Conservation (phyloP, 2,113 vertebrate species). For the Aptenodytes patagonicus region DNA sequence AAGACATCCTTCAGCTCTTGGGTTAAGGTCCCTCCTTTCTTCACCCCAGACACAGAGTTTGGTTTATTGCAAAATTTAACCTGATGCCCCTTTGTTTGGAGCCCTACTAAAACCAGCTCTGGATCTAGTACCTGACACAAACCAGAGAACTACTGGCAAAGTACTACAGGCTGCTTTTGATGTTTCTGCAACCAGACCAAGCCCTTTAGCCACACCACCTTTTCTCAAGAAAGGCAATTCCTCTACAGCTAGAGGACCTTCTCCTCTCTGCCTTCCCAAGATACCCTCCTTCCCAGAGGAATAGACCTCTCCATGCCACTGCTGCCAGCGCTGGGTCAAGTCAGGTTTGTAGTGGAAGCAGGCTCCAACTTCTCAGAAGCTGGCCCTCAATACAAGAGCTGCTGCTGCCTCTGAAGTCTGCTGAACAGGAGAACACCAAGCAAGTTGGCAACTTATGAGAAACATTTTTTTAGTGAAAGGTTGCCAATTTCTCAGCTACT, state of each 20-base stretch:
- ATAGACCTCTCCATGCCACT: background rate
- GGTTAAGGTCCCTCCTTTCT: background rate
- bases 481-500: conserved; percentile 8
- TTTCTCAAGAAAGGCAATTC: background rate
- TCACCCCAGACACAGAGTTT: background rate
- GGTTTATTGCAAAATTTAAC: background rate
- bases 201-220: rapidly evolving
- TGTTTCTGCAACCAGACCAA: background rate
- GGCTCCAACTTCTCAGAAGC: background rate
- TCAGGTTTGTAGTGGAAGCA: background rate
- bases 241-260: background rate
- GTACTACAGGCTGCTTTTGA: background rate
- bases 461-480: background rate
- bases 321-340: background rate
- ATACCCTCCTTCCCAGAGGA: background rate
- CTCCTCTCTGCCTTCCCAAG: background rate
- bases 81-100: background rate
- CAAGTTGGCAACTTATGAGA: background rate
- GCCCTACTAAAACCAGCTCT: background rate
- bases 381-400: background rate
- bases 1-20: background rate
- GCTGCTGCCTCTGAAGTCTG: background rate
- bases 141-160: background rate
- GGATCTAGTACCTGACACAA: background rate
- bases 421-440: background rate